A percentile compares a stretch with the other conserved stretches of the same genome.
Evolutionary conservation across 2,888 invertebrate species (phyloP).

Genomic region (Heliconius ethilla): DNA sequence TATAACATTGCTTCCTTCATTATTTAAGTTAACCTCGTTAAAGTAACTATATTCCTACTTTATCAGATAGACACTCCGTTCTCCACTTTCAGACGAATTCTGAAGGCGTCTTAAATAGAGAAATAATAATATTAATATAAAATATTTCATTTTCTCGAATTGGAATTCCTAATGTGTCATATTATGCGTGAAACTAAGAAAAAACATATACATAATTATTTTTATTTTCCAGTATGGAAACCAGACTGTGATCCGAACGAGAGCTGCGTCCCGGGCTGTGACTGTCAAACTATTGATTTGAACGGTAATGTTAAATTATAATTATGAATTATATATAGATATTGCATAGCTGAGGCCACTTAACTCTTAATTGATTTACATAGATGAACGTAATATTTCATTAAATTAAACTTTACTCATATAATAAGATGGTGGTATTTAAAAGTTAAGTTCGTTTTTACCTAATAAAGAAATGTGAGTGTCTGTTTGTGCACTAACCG

Average conservation of each 20-base stretch:
- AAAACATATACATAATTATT: background rate
- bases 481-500: too few species aligned
- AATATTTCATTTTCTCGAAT: background rate
- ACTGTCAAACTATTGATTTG: slow-evolving; percentile 56
- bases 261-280: slow-evolving; percentile 61
- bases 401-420: too few species aligned
- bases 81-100: background rate
- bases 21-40: background rate
- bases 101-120: background rate
- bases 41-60: background rate
- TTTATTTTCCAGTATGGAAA: slow-evolving; percentile 52
- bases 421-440: too few species aligned
- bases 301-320: slow-evolving; percentile 50
- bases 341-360: background rate
- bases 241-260: slow-evolving; percentile 45
- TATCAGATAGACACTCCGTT: too few species aligned
- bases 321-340: background rate
- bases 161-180: too few species aligned
- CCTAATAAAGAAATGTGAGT: too few species aligned
- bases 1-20: background rate
- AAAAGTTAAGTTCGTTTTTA: too few species aligned
- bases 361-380: too few species aligned
- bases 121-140: background rate
- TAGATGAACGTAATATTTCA: too few species aligned
- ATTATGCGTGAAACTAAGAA: background rate